Base-by-base conservation (phyloP, 30 jellyfish, hydroid and myxozoan species). In the Hydra vulgaris region DNA sequence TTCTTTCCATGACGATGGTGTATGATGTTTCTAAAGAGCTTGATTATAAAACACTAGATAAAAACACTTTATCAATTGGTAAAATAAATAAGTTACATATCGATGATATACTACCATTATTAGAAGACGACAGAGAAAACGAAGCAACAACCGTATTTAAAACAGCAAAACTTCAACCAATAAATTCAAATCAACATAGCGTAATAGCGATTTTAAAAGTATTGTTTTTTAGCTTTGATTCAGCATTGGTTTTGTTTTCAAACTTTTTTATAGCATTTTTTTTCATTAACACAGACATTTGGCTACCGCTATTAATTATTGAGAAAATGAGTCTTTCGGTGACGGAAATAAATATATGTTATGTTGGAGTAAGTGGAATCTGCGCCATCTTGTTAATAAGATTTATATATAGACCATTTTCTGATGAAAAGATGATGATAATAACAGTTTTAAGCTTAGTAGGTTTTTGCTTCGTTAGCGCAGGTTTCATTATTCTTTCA, bases 11-110 rank as follows among this genome's bases (percentile, higher is more conserved):
- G 0, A 27, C 67, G 27, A 74, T 83, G 88, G 90, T 83, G 16
- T 22, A 26, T 74, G 90, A 83, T 24, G 73, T 83, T 7, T 83
- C 90, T 7, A 55, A 68, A 20, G 90, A 83, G 26, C 67, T 27
- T 55, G 87, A 80, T 3, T 70, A 61, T 1, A 80, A 80, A 70
- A 53, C 75, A 3, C 16, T 16, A 68, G 75, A 1, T 8, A 16
- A 68, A 15, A 20, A 68, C 8, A n/a, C 7, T n/a, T 4, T 8
- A 23, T 3, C 16, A 68, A 68, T 3, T 8, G 16, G 16, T 68
- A 23, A 68, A 23, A 16, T 68, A 68, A 16, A n/a, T 15, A 8
- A n/a, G 8, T 5, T n/a, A 3, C 5, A 3, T 68, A n/a, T 3
- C 25, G 15, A 68, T 15, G 27, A n/a, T 3, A 68, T 3, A 68